These are phyloP conservation scores for Dinomys branickii DNA, from an alignment of 2,113 vertebrate species.

Conservation along the genomic window DNA sequence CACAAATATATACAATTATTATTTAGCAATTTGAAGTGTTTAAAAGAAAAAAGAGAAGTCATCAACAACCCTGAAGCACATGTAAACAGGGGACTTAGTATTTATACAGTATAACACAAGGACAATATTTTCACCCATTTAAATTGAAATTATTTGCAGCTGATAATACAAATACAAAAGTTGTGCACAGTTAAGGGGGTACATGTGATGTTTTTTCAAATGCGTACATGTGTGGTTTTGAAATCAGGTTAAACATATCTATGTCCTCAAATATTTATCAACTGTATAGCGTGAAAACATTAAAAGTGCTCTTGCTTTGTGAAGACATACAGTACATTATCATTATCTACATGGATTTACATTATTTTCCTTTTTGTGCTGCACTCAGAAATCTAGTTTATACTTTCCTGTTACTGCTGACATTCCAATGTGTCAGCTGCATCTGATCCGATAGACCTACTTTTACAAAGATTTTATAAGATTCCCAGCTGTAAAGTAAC, in stretches of 20 bases:
- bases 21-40: neutral
- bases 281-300: neutral
- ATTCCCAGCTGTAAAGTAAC: neutral
- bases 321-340: no score
- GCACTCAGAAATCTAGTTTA: neutral
- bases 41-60: neutral
- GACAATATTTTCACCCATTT: neutral
- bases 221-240: neutral
- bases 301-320: neutral
- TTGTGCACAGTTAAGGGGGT: neutral
- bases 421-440: neutral
- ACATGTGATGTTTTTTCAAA: neutral
- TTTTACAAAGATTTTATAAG: neutral
- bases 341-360: neutral
- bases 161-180: neutral
- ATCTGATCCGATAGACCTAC: neutral
- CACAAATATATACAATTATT: neutral
- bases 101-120: neutral
- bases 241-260: neutral
- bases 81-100: neutral
- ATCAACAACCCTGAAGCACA: neutral
- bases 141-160: neutral
- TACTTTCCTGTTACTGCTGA: neutral
- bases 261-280: neutral
- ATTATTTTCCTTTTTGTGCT: neutral